Evolutionary conservation across 2,113 vertebrate species (phyloP).

Genomic region (Craseonycteris thonglongyai): DNA sequence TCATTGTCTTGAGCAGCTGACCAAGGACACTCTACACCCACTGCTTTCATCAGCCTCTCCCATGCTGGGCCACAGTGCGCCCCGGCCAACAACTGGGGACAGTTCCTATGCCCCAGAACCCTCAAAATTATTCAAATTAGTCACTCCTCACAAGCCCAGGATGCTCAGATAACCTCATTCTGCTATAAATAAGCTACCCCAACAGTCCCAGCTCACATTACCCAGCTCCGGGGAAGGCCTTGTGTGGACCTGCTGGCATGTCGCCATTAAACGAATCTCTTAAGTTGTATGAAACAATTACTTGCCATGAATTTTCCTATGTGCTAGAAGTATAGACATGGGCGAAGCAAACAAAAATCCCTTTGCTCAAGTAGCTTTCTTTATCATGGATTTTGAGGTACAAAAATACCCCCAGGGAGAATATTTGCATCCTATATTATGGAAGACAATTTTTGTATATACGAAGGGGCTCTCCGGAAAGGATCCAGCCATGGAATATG

Average conservation of each 20-base stretch:
- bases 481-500: too few relatives aligned
- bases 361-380: neutral
- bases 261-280: neutral
- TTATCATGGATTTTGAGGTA: neutral
- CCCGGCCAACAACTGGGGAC: neutral
- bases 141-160: neutral
- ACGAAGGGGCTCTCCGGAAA: too few relatives aligned
- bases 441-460: neutral
- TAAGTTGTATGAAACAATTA: neutral
- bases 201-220: fast-evolving
- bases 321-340: neutral
- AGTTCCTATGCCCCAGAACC: too few relatives aligned
- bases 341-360: neutral
- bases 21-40: neutral
- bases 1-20: neutral
- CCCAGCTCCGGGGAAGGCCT: fast-evolving
- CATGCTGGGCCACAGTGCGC: neutral
- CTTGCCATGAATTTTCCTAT: neutral
- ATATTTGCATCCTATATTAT: neutral
- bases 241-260: fast-evolving
- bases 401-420: neutral
- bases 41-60: neutral
- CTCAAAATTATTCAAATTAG: neutral
- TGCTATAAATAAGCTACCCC: fast-evolving
- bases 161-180: neutral